Conservation (phyloP, 2,888 invertebrate species). For the Sialis lutaria region DNA sequence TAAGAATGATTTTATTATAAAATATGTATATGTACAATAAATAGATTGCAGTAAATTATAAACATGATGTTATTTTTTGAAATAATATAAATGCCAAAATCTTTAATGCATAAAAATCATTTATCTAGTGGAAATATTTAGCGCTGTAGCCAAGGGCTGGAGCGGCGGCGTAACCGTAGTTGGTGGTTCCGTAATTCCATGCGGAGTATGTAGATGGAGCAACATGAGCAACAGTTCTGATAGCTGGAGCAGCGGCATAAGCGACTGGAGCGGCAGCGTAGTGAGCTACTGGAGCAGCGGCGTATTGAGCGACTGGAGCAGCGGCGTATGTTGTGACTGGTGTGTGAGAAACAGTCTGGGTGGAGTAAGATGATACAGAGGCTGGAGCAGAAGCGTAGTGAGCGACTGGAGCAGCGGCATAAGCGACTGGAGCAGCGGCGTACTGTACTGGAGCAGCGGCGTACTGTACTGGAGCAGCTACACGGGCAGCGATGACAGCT, state of each 20-base stretch:
- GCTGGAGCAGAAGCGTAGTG: not conserved
- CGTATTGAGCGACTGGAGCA: not conserved
- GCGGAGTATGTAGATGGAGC: too few species aligned
- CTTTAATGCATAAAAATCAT: too few species aligned
- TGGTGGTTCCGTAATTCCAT: too few species aligned
- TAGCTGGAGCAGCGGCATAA: not conserved
- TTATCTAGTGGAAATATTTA: too few species aligned
- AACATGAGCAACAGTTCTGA: too few species aligned
- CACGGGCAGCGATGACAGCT: constrained; percentile 4
- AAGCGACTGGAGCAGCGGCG: not conserved
- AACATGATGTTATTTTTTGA: too few species aligned
- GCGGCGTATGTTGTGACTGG: not conserved
- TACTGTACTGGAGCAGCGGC: constrained; percentile 9
- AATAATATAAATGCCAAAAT: too few species aligned
- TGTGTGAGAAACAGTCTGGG: not conserved
- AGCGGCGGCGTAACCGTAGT: too few species aligned
- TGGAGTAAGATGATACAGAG: not conserved
- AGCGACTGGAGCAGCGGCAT: not conserved
- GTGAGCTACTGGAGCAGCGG: not conserved
- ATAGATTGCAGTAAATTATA: too few species aligned
- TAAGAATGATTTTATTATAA: too few species aligned
- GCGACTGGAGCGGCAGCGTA: not conserved
- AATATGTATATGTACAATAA: too few species aligned
- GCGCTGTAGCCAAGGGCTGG: too few species aligned
- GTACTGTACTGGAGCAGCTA: constrained; percentile 6